Evolutionary conservation across 1,140 invertebrate species (phyloP).

Genomic region (Ooceraea biroi): DNA sequence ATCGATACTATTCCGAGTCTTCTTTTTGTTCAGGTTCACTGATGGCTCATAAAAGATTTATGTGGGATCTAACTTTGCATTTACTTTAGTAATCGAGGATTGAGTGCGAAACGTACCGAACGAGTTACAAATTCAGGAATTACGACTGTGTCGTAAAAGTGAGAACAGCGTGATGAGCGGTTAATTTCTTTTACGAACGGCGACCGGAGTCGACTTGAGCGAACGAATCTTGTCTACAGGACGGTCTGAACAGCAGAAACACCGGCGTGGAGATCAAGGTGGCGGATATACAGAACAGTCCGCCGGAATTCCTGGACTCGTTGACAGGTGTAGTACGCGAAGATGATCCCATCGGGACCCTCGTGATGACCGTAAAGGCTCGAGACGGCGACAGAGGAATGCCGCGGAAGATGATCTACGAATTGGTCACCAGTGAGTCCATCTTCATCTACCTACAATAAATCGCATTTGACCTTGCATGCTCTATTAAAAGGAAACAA

Average conservation of each 20-base stretch:
- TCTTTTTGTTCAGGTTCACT: too few relatives aligned
- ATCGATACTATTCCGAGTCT: too few relatives aligned
- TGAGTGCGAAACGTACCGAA: not conserved
- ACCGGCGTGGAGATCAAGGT: conserved; percentile 92
- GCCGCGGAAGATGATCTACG: conserved; percentile 92
- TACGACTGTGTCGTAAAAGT: not conserved
- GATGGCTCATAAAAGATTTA: too few relatives aligned
- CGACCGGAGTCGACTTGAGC: not conserved
- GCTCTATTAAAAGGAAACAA: too few relatives aligned
- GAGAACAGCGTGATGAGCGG: too few relatives aligned
- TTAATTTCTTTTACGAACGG: not conserved
- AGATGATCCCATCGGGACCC: conserved; percentile 93
- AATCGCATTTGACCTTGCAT: too few relatives aligned
- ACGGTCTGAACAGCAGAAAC: conserved; percentile 91
- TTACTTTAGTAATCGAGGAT: too few relatives aligned
- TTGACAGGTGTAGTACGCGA: conserved; percentile 93
- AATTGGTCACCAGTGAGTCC: conserved; percentile 92
- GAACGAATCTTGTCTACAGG: conserved; percentile 87
- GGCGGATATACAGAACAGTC: conserved; percentile 93
- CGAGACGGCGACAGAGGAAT: conserved; percentile 93
- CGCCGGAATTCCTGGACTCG: conserved; percentile 93
- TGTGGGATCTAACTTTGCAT: too few relatives aligned
- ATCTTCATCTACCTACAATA: too few relatives aligned
- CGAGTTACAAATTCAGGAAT: not conserved
- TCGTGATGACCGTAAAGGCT: conserved; percentile 92